Evolutionary conservation across 2,888 invertebrate genomes (phyloP), one percentile per base, ranked within the genome.

Genomic region (Lochmaea capreae): DNA sequence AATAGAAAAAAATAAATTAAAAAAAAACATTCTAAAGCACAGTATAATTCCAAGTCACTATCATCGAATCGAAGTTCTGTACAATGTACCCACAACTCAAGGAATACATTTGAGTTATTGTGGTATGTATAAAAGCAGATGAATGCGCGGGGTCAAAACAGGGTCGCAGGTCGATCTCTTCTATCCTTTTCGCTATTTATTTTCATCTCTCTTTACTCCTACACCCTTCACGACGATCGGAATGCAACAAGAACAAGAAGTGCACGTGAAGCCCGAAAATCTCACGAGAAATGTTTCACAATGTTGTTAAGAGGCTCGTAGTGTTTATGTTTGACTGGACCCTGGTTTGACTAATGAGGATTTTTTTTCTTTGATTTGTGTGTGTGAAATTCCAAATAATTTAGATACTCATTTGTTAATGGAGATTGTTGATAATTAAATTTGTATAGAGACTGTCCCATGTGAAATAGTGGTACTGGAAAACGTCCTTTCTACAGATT

Each of bases 121-220:
- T 67, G 71, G 71, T 74, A 72, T 66, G 71, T 76, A 76, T 69
- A 69, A 71, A 67, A 70, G 73, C 75, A 77, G 77, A 68, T 74
- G 74, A 71, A 63, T 63, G 62, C 66, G 61, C 68, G 76, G 77
- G 77, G 77, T 75, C 77, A 71, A 65, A 71, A 67, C 73, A 54
- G 74, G 79, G 79, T 79, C 78, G 76, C 73, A 77, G 79, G 79
- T 78, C 76, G 71, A 66, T 65, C 71, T 26, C 18, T 46, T 68
- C 68, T 49, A 16, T 68, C 49, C 52, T 42, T 63, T 43, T 70
- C 54, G n/a, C 49, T 70, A 22, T 39, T 46, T 52, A 49, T 9
- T 49, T 62, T n/a, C 54, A 10, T 63, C 63, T 63, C 58, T 42
- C n/a, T 68, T 61, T 52, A 73, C 73, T 69, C 73, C 73, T 73